Conservation (phyloP, 2,113 vertebrate genomes). For the Zosterops lateralis region DNA sequence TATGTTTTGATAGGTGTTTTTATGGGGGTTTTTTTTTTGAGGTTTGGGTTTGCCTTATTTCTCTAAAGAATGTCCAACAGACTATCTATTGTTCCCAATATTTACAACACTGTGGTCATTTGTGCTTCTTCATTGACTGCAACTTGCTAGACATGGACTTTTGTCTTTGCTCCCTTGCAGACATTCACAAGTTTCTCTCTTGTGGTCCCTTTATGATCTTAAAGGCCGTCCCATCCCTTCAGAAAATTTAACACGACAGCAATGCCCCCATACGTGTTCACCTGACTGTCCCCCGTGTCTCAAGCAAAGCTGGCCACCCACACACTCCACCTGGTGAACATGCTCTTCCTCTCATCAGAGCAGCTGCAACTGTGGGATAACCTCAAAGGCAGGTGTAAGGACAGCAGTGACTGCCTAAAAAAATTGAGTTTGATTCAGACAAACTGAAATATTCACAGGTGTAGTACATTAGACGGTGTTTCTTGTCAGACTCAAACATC, state of each 20-base stretch:
- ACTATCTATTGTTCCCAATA: background rate
- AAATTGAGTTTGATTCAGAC: background rate
- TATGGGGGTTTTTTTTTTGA: background rate
- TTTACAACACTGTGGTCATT: background rate
- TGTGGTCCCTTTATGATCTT: background rate
- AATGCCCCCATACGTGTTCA: rapidly evolving
- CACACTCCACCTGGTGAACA: background rate
- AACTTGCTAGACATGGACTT: background rate
- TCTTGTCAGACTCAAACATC: background rate
- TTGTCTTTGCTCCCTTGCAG: background rate
- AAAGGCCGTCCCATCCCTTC: background rate
- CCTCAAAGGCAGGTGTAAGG: background rate
- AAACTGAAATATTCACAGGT: background rate
- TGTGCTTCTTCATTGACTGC: background rate
- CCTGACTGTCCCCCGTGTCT: background rate
- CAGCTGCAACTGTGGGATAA: background rate
- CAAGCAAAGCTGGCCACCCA: background rate
- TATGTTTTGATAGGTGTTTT: background rate
- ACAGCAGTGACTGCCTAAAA: background rate
- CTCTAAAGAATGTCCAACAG: background rate
- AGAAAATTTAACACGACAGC: background rate
- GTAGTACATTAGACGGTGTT: background rate
- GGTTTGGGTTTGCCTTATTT: background rate
- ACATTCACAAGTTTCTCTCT: background rate
- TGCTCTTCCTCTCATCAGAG: background rate